phyloP scores from a whole-genome alignment of 1,140 invertebrate genomes.

The Aphidius gifuensis region DNA sequence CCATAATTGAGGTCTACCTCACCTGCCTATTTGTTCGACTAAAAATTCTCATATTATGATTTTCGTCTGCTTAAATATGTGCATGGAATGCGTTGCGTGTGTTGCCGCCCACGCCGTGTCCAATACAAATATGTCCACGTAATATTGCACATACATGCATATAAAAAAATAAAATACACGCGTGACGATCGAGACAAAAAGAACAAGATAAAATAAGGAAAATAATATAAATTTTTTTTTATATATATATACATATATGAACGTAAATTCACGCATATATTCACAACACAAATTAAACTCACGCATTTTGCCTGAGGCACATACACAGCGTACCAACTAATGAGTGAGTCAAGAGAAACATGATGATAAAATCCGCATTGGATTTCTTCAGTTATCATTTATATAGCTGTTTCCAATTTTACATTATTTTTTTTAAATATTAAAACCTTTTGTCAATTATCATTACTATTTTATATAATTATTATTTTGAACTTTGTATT shows the following conservation, averaged over 20 bases:
- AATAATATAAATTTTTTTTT: not conserved
- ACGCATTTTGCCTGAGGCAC: slow-evolving; percentile 41
- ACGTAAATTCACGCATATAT: slow-evolving; percentile 43
- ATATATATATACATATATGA: slow-evolving; percentile 13
- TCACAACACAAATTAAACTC: slow-evolving; percentile 51
- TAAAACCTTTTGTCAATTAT: no score
- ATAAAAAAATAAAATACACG: not conserved
- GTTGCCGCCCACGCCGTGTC: slow-evolving; percentile 36
- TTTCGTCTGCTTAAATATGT: slow-evolving; percentile 30
- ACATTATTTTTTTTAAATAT: no score
- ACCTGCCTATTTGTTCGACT: slow-evolving; percentile 33
- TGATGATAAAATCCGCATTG: slow-evolving; percentile 39
- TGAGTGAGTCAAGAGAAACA: slow-evolving; percentile 40
- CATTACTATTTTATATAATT: no score
- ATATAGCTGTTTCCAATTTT: not conserved
- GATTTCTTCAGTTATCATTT: slow-evolving; percentile 13
- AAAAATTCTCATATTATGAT: slow-evolving; percentile 38
- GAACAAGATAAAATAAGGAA: not conserved
- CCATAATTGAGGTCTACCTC: slow-evolving; percentile 34
- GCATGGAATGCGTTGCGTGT: slow-evolving; percentile 30
- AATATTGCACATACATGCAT: not conserved
- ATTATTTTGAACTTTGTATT: not conserved
- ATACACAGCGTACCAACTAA: slow-evolving; percentile 49
- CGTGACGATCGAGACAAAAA: not conserved
- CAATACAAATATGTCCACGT: not conserved